These are phyloP conservation scores for Brachionus plicatilis DNA, from an alignment of 1,140 invertebrate species.

Conservation along the genomic window DNA sequence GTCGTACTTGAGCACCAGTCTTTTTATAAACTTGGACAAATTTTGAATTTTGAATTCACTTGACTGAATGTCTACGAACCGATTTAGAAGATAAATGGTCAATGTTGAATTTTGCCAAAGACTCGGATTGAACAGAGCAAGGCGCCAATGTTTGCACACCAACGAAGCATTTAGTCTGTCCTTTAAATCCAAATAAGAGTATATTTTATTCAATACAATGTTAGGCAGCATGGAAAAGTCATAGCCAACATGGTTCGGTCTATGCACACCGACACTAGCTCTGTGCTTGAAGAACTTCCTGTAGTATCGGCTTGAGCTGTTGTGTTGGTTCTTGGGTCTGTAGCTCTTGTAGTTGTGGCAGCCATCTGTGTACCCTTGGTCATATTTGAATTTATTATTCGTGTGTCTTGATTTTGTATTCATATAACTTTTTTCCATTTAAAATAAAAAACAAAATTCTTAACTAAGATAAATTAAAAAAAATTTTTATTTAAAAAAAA, in stretches of 20 bases:
- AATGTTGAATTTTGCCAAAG: conserved; percentile 8
- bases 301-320: background rate
- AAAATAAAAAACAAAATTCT: conserved; percentile 15
- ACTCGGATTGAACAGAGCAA: conserved; percentile 1
- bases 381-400: background rate
- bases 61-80: background rate
- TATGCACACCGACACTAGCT: background rate
- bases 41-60: conserved; percentile 27
- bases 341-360: background rate
- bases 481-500: background rate
- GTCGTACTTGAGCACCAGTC: conserved; percentile 17
- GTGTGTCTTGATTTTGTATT: conserved; percentile 20
- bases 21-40: background rate
- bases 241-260: background rate
- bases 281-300: background rate
- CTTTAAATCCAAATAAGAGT: conserved; percentile 18
- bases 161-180: conserved; percentile 10
- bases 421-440: conserved; percentile 32
- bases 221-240: conserved; percentile 25
- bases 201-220: conserved; percentile 12
- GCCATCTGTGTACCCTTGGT: background rate
- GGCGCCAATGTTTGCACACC: background rate
- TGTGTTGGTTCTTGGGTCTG: background rate
- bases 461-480: background rate
- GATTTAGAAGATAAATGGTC: conserved; percentile 25